Percentiles rank a stretch among this genome's conserved stretches.
Conservation (phyloP, 2,797 vertebrate species). For the Fratercula arctica region DNA sequence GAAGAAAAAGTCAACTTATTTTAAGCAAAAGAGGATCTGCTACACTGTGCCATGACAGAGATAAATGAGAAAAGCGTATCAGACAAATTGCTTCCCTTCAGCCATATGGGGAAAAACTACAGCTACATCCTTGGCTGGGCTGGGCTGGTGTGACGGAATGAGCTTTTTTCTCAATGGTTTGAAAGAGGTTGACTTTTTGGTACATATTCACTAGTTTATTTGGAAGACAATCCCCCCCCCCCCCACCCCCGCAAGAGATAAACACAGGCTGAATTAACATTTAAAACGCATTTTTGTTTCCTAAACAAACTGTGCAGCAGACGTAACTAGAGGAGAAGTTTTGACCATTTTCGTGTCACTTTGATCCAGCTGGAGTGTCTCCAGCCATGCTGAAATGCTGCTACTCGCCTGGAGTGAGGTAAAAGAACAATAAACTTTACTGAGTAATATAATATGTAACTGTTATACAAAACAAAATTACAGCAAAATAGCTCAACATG, state of each 20-base stretch:
- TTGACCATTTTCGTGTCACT: slow-evolving; percentile 32
- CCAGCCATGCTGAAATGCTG: slow-evolving; percentile 47
- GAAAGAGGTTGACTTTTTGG: not conserved
- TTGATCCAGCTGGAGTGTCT: slow-evolving; percentile 60
- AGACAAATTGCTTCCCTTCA: not conserved
- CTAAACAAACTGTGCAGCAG: slow-evolving; percentile 57
- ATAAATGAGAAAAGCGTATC: not conserved
- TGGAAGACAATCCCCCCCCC: slow-evolving; percentile 51
- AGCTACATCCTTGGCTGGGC: not conserved
- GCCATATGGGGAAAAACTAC: not conserved
- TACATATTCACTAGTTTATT: not conserved
- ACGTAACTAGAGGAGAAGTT: slow-evolving; percentile 50
- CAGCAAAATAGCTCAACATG: slow-evolving; percentile 51
- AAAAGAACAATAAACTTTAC: slow-evolving; percentile 72
- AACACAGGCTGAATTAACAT: slow-evolving; percentile 60
- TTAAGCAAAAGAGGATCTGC: not conserved
- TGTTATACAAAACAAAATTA: slow-evolving; percentile 54
- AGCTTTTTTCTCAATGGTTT: not conserved
- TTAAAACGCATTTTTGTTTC: slow-evolving; percentile 59
- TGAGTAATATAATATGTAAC: slow-evolving; percentile 43
- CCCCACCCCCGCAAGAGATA: slow-evolving; percentile 35
- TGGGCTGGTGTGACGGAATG: not conserved
- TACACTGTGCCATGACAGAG: not conserved
- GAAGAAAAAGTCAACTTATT: not conserved
- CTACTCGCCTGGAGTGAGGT: slow-evolving; percentile 56